These are phyloP conservation scores for Micromesistius poutassou DNA, from an alignment of 2,797 vertebrate genomes.

Conservation along the genomic window DNA sequence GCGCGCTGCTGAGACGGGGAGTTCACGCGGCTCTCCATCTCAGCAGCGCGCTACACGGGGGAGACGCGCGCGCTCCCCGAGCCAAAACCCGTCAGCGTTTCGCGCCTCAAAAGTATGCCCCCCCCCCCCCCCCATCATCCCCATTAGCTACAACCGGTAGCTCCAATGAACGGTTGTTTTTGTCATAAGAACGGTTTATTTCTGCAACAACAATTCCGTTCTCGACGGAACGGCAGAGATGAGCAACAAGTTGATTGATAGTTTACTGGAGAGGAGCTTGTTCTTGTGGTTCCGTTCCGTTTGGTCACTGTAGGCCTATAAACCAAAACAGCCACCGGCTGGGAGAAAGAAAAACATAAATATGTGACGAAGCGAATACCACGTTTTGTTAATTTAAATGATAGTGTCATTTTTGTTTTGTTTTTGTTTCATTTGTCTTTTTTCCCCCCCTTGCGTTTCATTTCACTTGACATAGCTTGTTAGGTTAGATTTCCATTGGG, in stretches of 20 bases:
- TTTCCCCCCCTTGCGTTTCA: too few relatives aligned
- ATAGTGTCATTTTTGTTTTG: too few relatives aligned
- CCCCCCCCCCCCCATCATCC: not conserved
- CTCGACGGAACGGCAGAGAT: not conserved
- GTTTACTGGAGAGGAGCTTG: not conserved
- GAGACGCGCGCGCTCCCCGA: not conserved
- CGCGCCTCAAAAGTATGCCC: not conserved
- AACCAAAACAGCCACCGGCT: too few relatives aligned
- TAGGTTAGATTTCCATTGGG: not conserved
- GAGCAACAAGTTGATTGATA: not conserved
- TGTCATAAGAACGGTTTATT: not conserved
- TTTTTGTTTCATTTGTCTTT: too few relatives aligned
- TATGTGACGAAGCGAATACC: too few relatives aligned
- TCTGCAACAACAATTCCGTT: not conserved
- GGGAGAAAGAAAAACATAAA: too few relatives aligned
- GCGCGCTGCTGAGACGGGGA: slow-evolving; percentile 65
- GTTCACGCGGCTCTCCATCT: slow-evolving; percentile 4
- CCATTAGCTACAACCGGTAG: too few relatives aligned
- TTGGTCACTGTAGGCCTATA: too few relatives aligned
- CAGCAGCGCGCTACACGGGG: not conserved
- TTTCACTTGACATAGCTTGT: not conserved
- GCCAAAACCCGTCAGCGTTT: not conserved
- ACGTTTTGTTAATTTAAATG: too few relatives aligned
- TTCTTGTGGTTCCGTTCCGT: too few relatives aligned
- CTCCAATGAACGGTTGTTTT: too few relatives aligned